Conservation (phyloP, 2,797 vertebrate genomes). For the Pristis pectinata region DNA sequence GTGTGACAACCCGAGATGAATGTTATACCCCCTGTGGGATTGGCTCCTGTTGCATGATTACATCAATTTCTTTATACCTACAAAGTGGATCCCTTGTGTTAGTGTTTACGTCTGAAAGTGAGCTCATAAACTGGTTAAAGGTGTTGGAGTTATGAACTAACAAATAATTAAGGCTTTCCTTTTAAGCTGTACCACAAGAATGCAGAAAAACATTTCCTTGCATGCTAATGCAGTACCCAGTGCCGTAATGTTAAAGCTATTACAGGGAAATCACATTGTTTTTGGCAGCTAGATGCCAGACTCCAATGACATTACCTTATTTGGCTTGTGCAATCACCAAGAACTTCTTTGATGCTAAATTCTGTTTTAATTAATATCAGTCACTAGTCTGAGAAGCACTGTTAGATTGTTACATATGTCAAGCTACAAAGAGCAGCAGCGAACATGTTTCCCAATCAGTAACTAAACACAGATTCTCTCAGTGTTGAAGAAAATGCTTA, state of each 20-base stretch:
- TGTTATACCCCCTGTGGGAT: background rate
- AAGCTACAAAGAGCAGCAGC: background rate
- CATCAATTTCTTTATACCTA: background rate
- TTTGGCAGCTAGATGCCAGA: slow-evolving; percentile 18
- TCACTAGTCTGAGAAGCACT: background rate
- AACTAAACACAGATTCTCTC: background rate
- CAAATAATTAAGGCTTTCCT: slow-evolving; percentile 23
- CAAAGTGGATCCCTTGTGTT: background rate
- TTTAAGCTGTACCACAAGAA: background rate
- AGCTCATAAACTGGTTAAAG: slow-evolving; percentile 9
- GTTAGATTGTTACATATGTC: background rate
- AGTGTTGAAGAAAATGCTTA: background rate
- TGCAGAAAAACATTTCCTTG: background rate
- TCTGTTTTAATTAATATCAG: slow-evolving; percentile 31
- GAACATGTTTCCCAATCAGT: background rate
- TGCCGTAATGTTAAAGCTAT: background rate
- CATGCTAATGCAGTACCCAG: background rate
- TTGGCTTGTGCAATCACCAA: background rate
- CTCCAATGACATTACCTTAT: slow-evolving; percentile 20
- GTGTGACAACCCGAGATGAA: background rate
- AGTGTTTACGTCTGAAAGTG: background rate
- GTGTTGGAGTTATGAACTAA: slow-evolving; percentile 20
- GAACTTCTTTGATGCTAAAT: background rate
- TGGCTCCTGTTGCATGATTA: background rate
- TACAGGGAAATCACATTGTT: background rate